phyloP scores from a whole-genome alignment of 2,797 vertebrate species.

The Sparidentex hasta region DNA sequence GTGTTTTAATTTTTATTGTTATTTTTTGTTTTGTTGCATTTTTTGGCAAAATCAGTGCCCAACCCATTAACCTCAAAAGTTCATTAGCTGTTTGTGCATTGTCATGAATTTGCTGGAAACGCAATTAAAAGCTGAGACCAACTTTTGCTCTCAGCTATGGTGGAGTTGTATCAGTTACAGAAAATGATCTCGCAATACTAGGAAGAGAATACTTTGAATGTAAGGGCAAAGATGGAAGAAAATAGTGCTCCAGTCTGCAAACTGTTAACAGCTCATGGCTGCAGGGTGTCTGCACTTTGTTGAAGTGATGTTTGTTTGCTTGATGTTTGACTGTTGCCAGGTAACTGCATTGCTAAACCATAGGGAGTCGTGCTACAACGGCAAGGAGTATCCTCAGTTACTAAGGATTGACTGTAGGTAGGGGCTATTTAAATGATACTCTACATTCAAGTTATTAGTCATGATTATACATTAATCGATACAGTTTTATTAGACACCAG shows the following conservation, averaged over 20 bases:
- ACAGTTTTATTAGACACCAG: not conserved
- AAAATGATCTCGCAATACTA: conserved; percentile 2
- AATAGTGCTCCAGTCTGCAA: conserved; percentile 13
- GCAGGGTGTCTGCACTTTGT: conserved; percentile 38
- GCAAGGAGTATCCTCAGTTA: conserved; percentile 6
- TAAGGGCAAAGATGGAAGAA: conserved; percentile 19
- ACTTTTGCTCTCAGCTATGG: not conserved
- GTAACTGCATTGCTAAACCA: conserved; percentile 51
- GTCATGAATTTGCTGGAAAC: not conserved
- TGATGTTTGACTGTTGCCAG: conserved; percentile 54
- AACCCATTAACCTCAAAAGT: conserved; percentile 24
- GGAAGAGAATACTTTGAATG: conserved; percentile 19
- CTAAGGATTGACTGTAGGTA: conserved; percentile 16
- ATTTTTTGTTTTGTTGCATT: not conserved
- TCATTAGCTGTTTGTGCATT: not conserved
- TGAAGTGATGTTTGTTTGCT: conserved; percentile 50
- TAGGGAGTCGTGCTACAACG: conserved; percentile 2
- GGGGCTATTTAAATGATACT: not conserved
- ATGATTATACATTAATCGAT: not conserved
- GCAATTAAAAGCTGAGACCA: not conserved
- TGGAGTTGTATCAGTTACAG: not conserved
- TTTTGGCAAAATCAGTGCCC: not conserved
- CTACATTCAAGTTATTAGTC: not conserved
- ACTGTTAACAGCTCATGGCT: conserved; percentile 32
- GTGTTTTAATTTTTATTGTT: too few relatives aligned